Percentiles rank a stretch among this genome's conserved stretches.
These are phyloP conservation scores for Nasalis larvatus DNA, from an alignment of 2,113 vertebrate species.

Conservation along the genomic window DNA sequence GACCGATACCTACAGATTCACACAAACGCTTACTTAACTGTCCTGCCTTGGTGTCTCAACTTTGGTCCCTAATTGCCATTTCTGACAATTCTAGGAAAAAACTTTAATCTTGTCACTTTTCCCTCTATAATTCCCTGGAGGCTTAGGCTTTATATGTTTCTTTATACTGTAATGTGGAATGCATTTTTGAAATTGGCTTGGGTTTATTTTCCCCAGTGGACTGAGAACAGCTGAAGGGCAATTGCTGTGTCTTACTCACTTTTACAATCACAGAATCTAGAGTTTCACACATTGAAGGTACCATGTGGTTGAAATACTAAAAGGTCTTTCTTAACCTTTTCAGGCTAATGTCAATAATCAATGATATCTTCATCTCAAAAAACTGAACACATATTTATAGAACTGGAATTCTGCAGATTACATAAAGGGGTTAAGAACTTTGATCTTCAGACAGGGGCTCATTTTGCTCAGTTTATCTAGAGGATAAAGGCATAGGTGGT, in stretches of 20 bases:
- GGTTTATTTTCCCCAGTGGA: slow-evolving; percentile 5
- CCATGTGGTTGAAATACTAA: neutral
- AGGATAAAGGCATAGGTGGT: neutral
- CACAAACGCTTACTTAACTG: neutral
- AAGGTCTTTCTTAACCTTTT: neutral
- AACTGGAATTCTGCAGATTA: neutral
- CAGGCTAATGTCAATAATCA: neutral
- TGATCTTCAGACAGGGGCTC: neutral
- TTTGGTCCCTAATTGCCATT: slow-evolving; percentile 22
- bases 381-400: neutral
- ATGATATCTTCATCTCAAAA: neutral
- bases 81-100: slow-evolving; percentile 26
- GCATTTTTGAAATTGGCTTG: slow-evolving; percentile 9
- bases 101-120: slow-evolving; percentile 2
- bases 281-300: neutral
- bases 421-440: neutral
- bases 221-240: neutral
- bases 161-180: neutral
- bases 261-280: slow-evolving; percentile 34
- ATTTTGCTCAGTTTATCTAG: neutral
- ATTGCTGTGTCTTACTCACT: slow-evolving; percentile 5
- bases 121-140: neutral
- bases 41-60: neutral
- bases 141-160: neutral
- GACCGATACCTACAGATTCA: neutral